These are phyloP conservation scores for Kuschelorhynchus macadamiae DNA, from an alignment of 2,888 invertebrate genomes.

Conservation along the genomic window DNA sequence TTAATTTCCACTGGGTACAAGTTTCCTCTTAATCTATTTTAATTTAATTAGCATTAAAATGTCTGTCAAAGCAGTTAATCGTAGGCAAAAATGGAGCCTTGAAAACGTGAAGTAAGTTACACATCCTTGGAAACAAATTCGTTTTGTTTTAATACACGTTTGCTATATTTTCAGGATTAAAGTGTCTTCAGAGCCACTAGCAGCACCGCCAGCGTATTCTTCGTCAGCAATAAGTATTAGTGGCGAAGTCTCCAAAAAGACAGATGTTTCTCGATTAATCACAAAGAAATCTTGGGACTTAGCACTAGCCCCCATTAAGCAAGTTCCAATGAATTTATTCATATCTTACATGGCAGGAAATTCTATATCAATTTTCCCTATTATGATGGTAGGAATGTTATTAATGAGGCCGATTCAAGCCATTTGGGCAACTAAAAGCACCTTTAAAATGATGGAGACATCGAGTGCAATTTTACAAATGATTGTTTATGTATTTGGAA, in stretches of 20 bases:
- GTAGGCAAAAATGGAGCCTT: slow-evolving; percentile 65
- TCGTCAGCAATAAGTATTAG: slow-evolving; percentile 80
- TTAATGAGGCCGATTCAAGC: slow-evolving; percentile 97
- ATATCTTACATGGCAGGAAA: slow-evolving; percentile 99
- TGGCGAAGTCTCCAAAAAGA: slow-evolving; percentile 85
- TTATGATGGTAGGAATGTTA: slow-evolving; percentile 99
- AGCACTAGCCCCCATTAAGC: slow-evolving; percentile 94
- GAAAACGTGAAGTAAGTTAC: slow-evolving; percentile 62
- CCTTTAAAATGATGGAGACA: slow-evolving; percentile 96
- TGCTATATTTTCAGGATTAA: slow-evolving; percentile 48
- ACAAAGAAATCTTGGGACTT: slow-evolving; percentile 98
- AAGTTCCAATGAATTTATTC: slow-evolving; percentile 98
- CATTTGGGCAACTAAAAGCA: slow-evolving; percentile 88
- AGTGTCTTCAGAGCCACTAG: slow-evolving; percentile 66
- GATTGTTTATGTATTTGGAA: slow-evolving; percentile 93
- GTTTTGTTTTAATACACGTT: not conserved
- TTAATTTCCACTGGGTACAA: too few species aligned
- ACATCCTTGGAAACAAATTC: not conserved
- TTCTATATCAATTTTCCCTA: slow-evolving; percentile 99
- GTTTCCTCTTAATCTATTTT: too few species aligned
- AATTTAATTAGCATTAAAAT: too few species aligned
- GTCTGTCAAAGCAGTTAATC: slow-evolving; percentile 56
- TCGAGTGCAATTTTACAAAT: slow-evolving; percentile 92
- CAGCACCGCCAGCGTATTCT: slow-evolving; percentile 89
- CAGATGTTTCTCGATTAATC: slow-evolving; percentile 86